Conservation (phyloP, 2,113 vertebrate genomes). For the Todiramphus saurophagus region DNA sequence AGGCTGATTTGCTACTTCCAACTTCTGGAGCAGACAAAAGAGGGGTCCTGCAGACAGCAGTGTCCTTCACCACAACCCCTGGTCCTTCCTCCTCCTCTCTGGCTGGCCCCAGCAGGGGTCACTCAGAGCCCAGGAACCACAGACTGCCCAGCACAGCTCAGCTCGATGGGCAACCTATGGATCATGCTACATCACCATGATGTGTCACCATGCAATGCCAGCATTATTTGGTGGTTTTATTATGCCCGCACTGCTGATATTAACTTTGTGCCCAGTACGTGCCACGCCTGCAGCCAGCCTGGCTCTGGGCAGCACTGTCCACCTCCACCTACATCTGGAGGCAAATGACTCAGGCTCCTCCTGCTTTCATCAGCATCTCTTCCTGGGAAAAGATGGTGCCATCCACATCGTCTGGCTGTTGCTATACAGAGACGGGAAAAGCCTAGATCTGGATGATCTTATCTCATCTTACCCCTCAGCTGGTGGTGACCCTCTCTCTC, state of each 20-base stretch:
- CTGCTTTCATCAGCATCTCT: not conserved
- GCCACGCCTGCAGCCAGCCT: not conserved
- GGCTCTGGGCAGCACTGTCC: not conserved
- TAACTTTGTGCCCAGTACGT: rapidly evolving
- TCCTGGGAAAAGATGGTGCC: not conserved
- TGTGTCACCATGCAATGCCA: not conserved
- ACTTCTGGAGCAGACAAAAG: not conserved
- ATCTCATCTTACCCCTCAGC: not conserved
- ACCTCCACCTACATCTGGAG: not conserved
- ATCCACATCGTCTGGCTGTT: rapidly evolving
- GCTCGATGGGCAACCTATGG: not conserved
- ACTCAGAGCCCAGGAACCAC: conserved; percentile 63
- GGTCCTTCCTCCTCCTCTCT: conserved; percentile 25
- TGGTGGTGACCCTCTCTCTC: not conserved
- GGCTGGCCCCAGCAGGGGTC: conserved; percentile 63
- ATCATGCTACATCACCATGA: rapidly evolving
- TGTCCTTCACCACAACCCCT: not conserved
- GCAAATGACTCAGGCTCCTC: not conserved
- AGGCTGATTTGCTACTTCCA: conserved; percentile 30
- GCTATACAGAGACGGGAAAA: rapidly evolving
- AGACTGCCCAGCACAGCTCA: not conserved
- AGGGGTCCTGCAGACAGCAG: not conserved
- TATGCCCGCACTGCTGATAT: rapidly evolving
- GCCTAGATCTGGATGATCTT: not conserved
- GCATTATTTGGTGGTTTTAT: rapidly evolving